Evolutionary conservation across 2,888 invertebrate genomes (phyloP).

Genomic region (Eucera pruinosa): DNA sequence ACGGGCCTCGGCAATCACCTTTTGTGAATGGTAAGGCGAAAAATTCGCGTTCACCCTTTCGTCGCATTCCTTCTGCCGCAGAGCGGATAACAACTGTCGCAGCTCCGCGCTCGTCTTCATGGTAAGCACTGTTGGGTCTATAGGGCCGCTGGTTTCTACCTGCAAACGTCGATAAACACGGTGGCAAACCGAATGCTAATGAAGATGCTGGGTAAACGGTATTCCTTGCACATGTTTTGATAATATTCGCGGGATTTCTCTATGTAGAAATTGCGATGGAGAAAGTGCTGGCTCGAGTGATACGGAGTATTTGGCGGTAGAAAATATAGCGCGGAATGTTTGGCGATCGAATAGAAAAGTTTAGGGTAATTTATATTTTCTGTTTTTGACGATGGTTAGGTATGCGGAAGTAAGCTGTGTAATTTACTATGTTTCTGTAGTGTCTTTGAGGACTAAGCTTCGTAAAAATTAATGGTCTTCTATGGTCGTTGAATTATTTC

Average conservation of each 20-base stretch:
- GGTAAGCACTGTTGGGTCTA: constrained; percentile 74
- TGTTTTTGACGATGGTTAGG: background rate
- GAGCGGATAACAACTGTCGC: constrained; percentile 72
- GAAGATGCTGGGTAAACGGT: constrained; percentile 4
- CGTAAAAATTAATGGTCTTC: too few relatives aligned
- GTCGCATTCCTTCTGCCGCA: constrained; percentile 79
- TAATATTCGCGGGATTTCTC: background rate
- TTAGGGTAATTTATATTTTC: constrained; percentile 8
- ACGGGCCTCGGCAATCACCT: constrained; percentile 74
- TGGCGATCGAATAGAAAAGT: too few relatives aligned
- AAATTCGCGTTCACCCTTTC: constrained; percentile 78
- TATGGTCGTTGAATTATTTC: too few relatives aligned
- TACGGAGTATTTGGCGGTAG: background rate
- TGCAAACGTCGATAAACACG: constrained; percentile 7
- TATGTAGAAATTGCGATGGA: background rate
- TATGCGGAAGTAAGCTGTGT: background rate
- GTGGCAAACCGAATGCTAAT: background rate
- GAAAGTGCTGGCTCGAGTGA: background rate
- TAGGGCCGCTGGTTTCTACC: constrained; percentile 56
- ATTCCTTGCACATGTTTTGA: constrained; percentile 5
- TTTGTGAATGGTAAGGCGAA: constrained; percentile 77
- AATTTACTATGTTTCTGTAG: too few relatives aligned
- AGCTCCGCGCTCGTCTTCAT: constrained; percentile 78
- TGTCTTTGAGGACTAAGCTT: too few relatives aligned
- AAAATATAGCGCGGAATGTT: too few relatives aligned